These are phyloP conservation scores for Gracilinanus agilis DNA, from an alignment of 2,113 vertebrate genomes.

Conservation along the genomic window DNA sequence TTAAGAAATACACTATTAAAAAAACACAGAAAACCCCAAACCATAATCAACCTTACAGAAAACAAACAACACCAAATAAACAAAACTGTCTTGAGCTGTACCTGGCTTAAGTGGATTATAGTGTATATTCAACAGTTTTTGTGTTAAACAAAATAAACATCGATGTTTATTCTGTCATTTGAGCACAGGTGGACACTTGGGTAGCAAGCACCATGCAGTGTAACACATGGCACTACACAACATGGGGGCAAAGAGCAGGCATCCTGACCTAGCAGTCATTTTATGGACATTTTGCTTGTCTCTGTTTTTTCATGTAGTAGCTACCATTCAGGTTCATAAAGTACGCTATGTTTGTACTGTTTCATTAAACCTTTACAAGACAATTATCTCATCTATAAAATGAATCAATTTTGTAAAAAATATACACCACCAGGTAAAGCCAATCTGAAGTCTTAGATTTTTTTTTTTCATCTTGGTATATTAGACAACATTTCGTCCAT, in stretches of 20 bases:
- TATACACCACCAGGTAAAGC: constrained; percentile 9
- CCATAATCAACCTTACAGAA: constrained; percentile 6
- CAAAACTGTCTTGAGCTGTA: constrained; percentile 33
- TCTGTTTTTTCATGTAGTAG: constrained; percentile 49
- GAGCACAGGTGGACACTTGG: constrained; percentile 89
- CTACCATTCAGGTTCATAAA: constrained; percentile 9
- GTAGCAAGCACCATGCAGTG: constrained; percentile 85
- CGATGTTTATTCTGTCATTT: constrained; percentile 64
- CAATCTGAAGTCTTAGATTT: constrained; percentile 71
- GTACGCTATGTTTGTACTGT: background rate
- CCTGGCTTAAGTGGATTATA: background rate
- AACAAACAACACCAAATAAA: constrained; percentile 14
- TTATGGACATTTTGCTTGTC: constrained; percentile 69
- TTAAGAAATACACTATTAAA: constrained; percentile 23
- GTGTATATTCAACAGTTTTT: constrained; percentile 42
- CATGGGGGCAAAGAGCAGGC: constrained; percentile 87
- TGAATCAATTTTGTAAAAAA: constrained; percentile 47
- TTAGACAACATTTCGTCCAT: constrained; percentile 82
- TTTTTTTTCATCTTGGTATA: constrained; percentile 66
- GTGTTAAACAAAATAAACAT: constrained; percentile 62
- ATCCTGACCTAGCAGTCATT: constrained; percentile 80
- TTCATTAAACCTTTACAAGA: constrained; percentile 18
- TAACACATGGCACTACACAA: constrained; percentile 90
- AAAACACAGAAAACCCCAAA: background rate
- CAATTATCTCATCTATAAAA: background rate